Percentiles rank a stretch among this genome's conserved stretches.
Conservation (phyloP, 1,140 invertebrate species). For the Luehdorfia chinensis region DNA sequence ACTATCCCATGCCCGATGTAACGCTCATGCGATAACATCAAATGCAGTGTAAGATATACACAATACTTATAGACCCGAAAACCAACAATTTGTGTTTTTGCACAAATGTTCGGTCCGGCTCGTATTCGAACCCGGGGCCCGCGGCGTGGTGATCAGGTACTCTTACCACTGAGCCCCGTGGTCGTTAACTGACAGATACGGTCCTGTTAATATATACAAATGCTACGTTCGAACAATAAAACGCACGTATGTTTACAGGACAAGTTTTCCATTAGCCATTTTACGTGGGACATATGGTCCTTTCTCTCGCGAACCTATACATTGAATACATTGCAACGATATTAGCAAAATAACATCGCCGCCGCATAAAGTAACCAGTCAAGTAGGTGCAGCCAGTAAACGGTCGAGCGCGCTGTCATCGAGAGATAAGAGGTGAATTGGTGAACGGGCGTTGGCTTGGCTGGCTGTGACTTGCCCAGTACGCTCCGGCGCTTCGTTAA, state of each 20-base stretch:
- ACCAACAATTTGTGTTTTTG: too few species aligned
- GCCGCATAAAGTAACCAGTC: constrained; percentile 31
- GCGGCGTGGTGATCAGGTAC: too few species aligned
- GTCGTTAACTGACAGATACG: not conserved
- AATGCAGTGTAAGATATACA: too few species aligned
- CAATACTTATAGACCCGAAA: too few species aligned
- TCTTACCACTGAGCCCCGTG: too few species aligned
- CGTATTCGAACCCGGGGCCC: too few species aligned
- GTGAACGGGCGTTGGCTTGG: constrained; percentile 50
- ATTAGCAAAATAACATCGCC: constrained; percentile 5
- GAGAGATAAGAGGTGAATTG: constrained; percentile 60
- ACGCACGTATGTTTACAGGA: constrained; percentile 1
- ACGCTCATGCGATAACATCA: too few species aligned
- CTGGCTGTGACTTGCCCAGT: constrained; percentile 41
- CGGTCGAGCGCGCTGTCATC: constrained; percentile 43
- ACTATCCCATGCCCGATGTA: too few species aligned
- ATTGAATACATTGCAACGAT: constrained; percentile 2
- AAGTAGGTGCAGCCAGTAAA: constrained; percentile 39
- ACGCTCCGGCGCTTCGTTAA: constrained; percentile 51
- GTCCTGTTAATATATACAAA: constrained; percentile 4
- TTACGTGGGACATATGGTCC: not conserved
- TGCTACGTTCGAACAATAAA: not conserved
- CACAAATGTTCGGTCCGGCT: too few species aligned
- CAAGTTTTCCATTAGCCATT: constrained; percentile 7
- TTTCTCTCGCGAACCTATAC: not conserved